Conservation (phyloP, 2,113 vertebrate genomes). For the Collichthys lucidus region DNA sequence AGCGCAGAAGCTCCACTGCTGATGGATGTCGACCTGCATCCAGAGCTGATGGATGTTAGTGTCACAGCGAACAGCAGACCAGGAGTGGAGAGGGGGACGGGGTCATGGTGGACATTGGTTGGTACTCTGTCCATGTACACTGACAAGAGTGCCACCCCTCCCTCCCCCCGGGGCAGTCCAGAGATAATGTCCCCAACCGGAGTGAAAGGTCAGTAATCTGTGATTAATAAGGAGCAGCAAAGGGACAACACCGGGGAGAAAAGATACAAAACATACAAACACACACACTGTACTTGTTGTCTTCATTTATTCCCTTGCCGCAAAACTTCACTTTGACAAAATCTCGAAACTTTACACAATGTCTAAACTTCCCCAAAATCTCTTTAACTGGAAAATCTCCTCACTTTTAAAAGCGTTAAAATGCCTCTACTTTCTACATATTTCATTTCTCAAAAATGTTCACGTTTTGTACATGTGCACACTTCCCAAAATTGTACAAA, state of each 20-base stretch:
- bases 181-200: neutral
- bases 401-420: neutral
- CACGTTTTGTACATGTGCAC: neutral
- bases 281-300: neutral
- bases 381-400: neutral
- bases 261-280: neutral
- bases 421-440: neutral
- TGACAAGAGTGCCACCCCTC: neutral
- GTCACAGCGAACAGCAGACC: neutral
- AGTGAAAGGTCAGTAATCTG: slow-evolving; percentile 49
- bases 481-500: neutral
- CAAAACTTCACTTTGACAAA: neutral
- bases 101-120: slow-evolving; percentile 32
- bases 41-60: slow-evolving; percentile 64
- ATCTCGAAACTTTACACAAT: neutral
- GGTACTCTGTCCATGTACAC: slow-evolving; percentile 29
- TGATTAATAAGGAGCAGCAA: slow-evolving; percentile 42
- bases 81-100: slow-evolving; percentile 6
- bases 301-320: neutral
- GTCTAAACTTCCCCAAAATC: neutral
- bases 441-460: neutral
- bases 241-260: slow-evolving; percentile 2
- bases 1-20: neutral
- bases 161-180: neutral
- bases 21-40: slow-evolving; percentile 61